phyloP scores from a whole-genome alignment of 2,113 vertebrate genomes.

The Tachuris rubrigastra region DNA sequence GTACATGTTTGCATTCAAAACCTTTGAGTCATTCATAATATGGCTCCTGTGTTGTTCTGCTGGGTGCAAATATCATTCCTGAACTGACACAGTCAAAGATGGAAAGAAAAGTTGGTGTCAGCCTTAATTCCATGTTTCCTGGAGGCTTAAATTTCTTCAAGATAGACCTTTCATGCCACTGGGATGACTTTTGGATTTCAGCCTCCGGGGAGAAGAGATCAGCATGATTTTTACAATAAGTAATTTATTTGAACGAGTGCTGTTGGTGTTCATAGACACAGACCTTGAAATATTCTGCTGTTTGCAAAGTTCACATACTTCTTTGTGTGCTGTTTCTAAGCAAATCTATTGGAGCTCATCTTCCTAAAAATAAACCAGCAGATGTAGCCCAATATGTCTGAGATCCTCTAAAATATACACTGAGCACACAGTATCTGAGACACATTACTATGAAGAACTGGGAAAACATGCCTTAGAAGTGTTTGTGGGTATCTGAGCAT shows the following conservation, averaged over 20 bases:
- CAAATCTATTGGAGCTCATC: neutral
- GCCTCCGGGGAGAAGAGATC: conserved; percentile 15
- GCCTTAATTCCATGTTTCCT: conserved; percentile 5
- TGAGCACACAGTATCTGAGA: neutral
- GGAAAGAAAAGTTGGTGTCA: neutral
- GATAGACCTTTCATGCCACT: neutral
- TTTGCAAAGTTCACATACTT: conserved; percentile 44
- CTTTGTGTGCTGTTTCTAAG: conserved; percentile 1
- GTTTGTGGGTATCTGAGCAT: neutral
- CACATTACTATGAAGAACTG: neutral
- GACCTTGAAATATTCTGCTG: conserved; percentile 15
- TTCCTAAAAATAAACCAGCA: conserved; percentile 49
- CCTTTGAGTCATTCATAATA: neutral
- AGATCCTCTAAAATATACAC: neutral
- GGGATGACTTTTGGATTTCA: neutral
- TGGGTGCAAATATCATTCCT: neutral
- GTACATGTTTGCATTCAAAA: neutral
- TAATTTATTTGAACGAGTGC: neutral
- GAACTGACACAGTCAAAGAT: neutral
- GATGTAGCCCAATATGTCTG: conserved; percentile 48
- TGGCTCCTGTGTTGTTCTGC: neutral
- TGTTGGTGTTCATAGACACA: neutral
- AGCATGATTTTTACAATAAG: neutral
- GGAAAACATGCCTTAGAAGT: neutral
- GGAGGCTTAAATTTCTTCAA: conserved; percentile 11